A percentile compares a stretch with the other conserved stretches of the same genome.
These are phyloP conservation scores for Zeugodacus cucurbitae DNA, from an alignment of 1,140 invertebrate genomes.

Conservation along the genomic window DNA sequence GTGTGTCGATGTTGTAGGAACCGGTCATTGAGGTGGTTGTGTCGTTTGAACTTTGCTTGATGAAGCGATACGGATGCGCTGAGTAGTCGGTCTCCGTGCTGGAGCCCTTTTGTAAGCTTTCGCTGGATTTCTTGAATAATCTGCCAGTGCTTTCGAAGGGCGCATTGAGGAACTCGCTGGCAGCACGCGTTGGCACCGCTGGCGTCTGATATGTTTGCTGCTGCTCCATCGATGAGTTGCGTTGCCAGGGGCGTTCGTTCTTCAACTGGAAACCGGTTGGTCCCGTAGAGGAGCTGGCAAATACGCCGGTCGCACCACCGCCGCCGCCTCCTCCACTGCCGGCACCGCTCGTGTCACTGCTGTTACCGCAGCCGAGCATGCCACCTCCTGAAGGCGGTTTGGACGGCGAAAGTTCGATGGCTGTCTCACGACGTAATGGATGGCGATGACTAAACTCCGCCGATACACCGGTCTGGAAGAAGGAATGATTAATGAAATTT, in stretches of 20 bases:
- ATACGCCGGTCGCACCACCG: conserved; percentile 48
- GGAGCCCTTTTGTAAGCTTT: conserved; percentile 64
- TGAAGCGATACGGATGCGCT: conserved; percentile 63
- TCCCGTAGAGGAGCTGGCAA: conserved; percentile 3
- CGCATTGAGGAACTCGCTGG: conserved; percentile 62
- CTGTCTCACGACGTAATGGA: conserved; percentile 62
- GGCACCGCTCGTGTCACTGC: conserved; percentile 44
- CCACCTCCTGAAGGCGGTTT: conserved; percentile 58
- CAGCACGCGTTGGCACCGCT: conserved; percentile 55
- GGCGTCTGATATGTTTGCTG: conserved; percentile 58
- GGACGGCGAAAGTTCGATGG: conserved; percentile 63
- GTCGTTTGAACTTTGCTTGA: conserved; percentile 66
- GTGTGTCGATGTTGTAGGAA: conserved; percentile 64
- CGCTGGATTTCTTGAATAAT: conserved; percentile 62
- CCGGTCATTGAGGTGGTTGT: conserved; percentile 64
- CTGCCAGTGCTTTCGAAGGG: conserved; percentile 58
- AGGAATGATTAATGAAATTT: background rate
- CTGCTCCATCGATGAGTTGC: conserved; percentile 63
- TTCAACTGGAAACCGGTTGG: conserved; percentile 58
- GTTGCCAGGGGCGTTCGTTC: conserved; percentile 60
- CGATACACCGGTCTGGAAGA: conserved; percentile 53
- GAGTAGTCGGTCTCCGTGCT: conserved; percentile 66
- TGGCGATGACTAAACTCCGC: conserved; percentile 62
- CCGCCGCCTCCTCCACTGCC: conserved; percentile 44
- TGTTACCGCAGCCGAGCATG: conserved; percentile 48